phyloP scores from a whole-genome alignment of 2,113 vertebrate genomes.

The Carassius auratus region DNA sequence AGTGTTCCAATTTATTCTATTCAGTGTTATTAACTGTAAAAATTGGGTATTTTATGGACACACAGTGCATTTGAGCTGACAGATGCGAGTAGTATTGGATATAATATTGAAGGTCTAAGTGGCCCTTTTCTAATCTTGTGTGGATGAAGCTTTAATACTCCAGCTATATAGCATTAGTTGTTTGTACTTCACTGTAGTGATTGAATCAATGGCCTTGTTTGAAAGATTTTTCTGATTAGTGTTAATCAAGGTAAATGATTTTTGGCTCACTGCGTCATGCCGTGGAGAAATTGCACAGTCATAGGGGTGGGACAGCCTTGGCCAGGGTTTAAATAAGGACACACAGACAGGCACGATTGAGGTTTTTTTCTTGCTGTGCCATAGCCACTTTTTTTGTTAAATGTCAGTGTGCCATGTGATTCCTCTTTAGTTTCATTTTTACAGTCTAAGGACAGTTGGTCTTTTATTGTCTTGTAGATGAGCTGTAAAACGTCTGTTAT shows the following conservation, averaged over 20 bases:
- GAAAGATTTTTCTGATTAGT: not conserved
- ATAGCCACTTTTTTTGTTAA: not conserved
- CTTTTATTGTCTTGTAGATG: not conserved
- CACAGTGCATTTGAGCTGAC: constrained; percentile 3
- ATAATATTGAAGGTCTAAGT: not conserved
- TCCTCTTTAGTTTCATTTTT: not conserved
- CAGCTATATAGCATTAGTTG: not conserved
- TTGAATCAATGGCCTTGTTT: not conserved
- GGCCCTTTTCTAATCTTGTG: not conserved
- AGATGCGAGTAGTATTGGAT: not conserved
- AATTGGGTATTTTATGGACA: not conserved
- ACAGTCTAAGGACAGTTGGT: not conserved
- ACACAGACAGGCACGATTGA: constrained; percentile 25
- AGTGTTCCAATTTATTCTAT: not conserved
- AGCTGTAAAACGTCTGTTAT: not conserved
- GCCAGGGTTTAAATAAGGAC: constrained; percentile 21
- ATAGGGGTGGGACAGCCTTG: constrained; percentile 21
- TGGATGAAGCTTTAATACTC: not conserved
- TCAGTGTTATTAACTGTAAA: not conserved
- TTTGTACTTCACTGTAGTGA: not conserved
- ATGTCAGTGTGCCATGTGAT: not conserved
- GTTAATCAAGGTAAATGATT: not conserved
- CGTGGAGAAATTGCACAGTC: constrained; percentile 40
- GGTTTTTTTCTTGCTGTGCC: not conserved
- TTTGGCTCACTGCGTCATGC: constrained; percentile 18